Evolutionary conservation across 1,140 invertebrate genomes (phyloP).

Genomic region (Aethina tumida): DNA sequence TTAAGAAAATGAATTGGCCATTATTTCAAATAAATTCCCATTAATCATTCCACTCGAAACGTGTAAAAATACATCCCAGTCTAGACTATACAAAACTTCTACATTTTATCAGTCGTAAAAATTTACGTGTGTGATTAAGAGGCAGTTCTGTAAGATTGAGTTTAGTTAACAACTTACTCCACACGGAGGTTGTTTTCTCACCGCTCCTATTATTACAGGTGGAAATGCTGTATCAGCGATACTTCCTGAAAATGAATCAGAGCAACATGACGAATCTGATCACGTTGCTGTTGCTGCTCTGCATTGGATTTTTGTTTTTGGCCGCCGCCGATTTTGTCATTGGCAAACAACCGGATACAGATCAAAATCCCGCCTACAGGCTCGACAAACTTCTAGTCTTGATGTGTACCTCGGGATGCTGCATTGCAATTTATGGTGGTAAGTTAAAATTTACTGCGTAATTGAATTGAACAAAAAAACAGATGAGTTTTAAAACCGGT

Average conservation of each 20-base stretch:
- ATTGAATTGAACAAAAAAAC: too few species aligned
- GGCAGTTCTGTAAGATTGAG: too few species aligned
- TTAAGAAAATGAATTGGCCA: too few species aligned
- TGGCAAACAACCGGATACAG: conserved; percentile 11
- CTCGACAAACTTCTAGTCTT: conserved; percentile 28
- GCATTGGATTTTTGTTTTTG: conserved; percentile 50
- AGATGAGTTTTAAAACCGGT: too few species aligned
- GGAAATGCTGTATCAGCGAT: conserved; percentile 83
- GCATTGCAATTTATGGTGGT: conserved; percentile 34
- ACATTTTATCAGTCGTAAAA: too few species aligned
- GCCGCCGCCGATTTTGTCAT: conserved; percentile 27
- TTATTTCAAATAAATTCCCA: too few species aligned
- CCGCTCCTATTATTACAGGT: conserved; percentile 45
- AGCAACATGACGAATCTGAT: conserved; percentile 79
- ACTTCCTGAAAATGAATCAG: conserved; percentile 88
- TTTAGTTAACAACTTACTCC: too few species aligned
- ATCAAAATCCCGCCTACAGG: conserved; percentile 17
- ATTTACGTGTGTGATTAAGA: too few species aligned
- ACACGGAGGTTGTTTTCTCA: conserved; percentile 1
- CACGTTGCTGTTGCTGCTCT: conserved; percentile 59
- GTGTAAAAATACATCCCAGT: too few species aligned
- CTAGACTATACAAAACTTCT: too few species aligned
- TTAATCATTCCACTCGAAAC: too few species aligned
- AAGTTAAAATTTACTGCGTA: too few species aligned
- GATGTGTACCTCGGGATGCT: conserved; percentile 31